A percentile compares a stretch with the other conserved stretches of the same genome.
phyloP scores from a whole-genome alignment of 2,113 vertebrate genomes.

The Arvicanthis niloticus region DNA sequence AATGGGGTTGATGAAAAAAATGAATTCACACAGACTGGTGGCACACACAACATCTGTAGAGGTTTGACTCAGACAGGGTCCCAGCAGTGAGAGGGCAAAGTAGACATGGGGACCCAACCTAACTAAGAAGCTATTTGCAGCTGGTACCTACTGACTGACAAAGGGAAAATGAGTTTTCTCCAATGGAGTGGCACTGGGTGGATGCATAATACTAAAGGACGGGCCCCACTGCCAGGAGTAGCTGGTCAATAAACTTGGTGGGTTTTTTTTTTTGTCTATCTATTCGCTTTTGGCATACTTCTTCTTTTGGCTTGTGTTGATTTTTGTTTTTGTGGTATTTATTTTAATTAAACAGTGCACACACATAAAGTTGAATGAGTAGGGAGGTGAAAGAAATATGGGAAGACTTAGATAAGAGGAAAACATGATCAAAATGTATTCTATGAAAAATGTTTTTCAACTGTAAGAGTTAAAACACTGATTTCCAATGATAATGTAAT shows the following conservation, averaged over 20 bases:
- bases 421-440: neutral
- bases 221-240: neutral
- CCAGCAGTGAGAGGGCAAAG: neutral
- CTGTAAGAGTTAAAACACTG: neutral
- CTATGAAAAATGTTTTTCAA: conserved; percentile 9
- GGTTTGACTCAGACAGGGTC: neutral
- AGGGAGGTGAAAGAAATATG: neutral
- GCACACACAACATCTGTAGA: neutral
- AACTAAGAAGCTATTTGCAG: neutral
- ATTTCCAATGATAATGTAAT: conserved; percentile 33
- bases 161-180: neutral
- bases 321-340: neutral
- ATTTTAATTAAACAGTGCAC: neutral
- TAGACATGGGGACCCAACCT: neutral
- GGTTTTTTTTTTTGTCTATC: too few species aligned
- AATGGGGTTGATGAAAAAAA: neutral
- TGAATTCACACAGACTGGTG: neutral
- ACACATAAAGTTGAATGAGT: neutral
- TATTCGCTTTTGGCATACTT: neutral
- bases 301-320: neutral
- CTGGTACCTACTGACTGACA: neutral
- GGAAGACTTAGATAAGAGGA: neutral
- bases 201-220: neutral
- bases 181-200: neutral
- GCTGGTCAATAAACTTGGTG: neutral